Evolutionary conservation across 2,113 vertebrate species (phyloP).

Genomic region (Neogobius melanostomus): DNA sequence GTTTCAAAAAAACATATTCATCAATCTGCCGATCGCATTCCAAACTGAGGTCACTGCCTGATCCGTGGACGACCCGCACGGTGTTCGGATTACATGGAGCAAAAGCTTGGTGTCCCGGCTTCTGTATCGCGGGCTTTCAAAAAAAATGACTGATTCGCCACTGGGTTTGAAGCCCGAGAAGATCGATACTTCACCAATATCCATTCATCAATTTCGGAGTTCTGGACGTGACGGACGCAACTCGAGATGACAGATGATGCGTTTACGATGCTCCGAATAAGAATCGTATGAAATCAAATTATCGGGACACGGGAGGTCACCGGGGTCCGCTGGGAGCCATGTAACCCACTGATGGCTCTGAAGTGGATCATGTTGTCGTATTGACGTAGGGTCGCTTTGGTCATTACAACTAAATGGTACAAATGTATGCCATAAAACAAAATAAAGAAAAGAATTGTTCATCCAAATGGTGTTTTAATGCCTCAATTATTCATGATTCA

Average conservation of each 20-base stretch:
- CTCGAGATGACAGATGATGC: slow-evolving; percentile 42
- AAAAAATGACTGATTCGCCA: slow-evolving; percentile 49
- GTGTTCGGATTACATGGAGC: slow-evolving; percentile 43
- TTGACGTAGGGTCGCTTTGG: not conserved
- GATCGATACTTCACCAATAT: slow-evolving; percentile 58
- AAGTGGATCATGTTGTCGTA: not conserved
- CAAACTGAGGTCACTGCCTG: not conserved
- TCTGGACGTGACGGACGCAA: slow-evolving; percentile 27
- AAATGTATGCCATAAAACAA: not conserved
- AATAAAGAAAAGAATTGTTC: not conserved
- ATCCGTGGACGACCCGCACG: slow-evolving; percentile 1
- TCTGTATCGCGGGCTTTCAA: slow-evolving; percentile 35
- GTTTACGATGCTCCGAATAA: slow-evolving; percentile 1
- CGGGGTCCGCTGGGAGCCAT: not conserved
- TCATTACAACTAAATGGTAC: not conserved
- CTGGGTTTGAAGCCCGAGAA: slow-evolving; percentile 10
- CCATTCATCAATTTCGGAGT: slow-evolving; percentile 34
- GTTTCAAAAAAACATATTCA: slow-evolving; percentile 3
- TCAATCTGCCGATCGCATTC: slow-evolving; percentile 1
- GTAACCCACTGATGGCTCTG: not conserved
- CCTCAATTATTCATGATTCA: too few species aligned
- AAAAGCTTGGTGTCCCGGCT: slow-evolving; percentile 18
- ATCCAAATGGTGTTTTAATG: not conserved
- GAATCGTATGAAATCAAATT: slow-evolving; percentile 22
- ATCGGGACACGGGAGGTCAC: slow-evolving; percentile 6